Base-by-base conservation (phyloP, 2,113 vertebrate genomes). In the Litocranius walleri region DNA sequence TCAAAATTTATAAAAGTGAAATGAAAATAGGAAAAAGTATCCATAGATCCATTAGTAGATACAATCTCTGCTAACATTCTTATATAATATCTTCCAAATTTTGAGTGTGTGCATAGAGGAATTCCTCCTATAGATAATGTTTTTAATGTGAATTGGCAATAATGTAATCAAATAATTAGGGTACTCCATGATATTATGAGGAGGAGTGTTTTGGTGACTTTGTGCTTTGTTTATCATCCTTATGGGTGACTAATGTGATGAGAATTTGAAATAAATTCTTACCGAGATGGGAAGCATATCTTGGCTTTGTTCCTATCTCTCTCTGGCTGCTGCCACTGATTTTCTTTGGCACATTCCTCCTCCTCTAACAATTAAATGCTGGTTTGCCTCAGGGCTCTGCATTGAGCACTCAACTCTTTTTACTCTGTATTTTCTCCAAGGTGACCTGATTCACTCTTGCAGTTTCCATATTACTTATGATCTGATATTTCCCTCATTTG, bases 181-280 rank as follows among this genome's bases (percentile, higher is more conserved):
- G 29, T 71, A 85, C 33, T 71, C 93, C 36, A 64, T 71, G 95
- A 86, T 13, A 59, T 81, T 94, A 33, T 87, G 82, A 78, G 89
- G 50, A 95, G 43, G 90, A 86, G 82, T 80, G 19, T 97, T 92
- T 97, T 57, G 67, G 30, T 94, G 40, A 83, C 81, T 97, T 92
- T 91, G 56, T 80, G 56, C 48, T 97, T 95, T 97, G 93, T 94
- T 97, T 94, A 85, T 45, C 61, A 89, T 86, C 85, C 27, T 95
- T 95, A 85, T 33, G 57, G 40, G 54, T 95, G 96, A 97, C 90
- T 94, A 88, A 97, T 88, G 80, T 61, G 94, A 93, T 95, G 87
- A 96, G 88, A 97, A 97, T 92, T 90, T 92, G 54, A 96, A 97
- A 88, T 50, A 91, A 88, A 94, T 93, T 93, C n/a, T 87, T 91